phyloP scores from a whole-genome alignment of 37 sponge, comb jelly and placozoan genomes.

The Ephydatia muelleri region DNA sequence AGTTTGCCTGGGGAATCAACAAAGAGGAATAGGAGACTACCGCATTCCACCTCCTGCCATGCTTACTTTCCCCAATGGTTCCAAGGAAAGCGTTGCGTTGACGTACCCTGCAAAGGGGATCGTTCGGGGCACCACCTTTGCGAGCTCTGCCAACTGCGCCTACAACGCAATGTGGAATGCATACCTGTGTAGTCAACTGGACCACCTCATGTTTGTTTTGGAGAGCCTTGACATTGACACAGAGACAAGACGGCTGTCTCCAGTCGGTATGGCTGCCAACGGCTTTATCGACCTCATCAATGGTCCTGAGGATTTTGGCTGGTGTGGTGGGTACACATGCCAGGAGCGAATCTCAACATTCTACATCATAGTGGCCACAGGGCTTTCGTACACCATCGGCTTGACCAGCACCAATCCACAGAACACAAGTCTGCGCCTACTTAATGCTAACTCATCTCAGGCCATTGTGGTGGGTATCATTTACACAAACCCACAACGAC shows the following conservation, averaged over 20 bases:
- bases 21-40: slow-evolving; percentile 88
- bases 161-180: slow-evolving; percentile 72
- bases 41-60: slow-evolving; percentile 87
- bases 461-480: slow-evolving; percentile 69
- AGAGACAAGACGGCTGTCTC: slow-evolving; percentile 85
- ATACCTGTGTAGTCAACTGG: slow-evolving; percentile 68
- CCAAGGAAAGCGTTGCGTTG: slow-evolving; percentile 6
- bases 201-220: slow-evolving; percentile 89
- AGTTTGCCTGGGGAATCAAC: slow-evolving; percentile 91
- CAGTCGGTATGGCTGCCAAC: slow-evolving; percentile 76
- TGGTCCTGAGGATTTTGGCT: slow-evolving; percentile 93
- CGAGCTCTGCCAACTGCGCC: slow-evolving; percentile 30
- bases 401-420: slow-evolving; percentile 94
- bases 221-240: slow-evolving; percentile 97
- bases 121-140: slow-evolving; percentile 51
- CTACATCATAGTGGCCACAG: slow-evolving; percentile 77
- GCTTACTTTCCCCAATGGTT: slow-evolving; percentile 65
- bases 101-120: slow-evolving; percentile 84
- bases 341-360: slow-evolving; percentile 95
- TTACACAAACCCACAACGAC: slow-evolving; percentile 80
- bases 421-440: slow-evolving; percentile 57
- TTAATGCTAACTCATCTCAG: slow-evolving; percentile 64
- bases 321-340: slow-evolving; percentile 98
- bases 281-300: slow-evolving; percentile 91
- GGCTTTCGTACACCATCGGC: slow-evolving; percentile 67